Conservation (phyloP, 2,888 invertebrate genomes). For the Nomada fucata region DNA sequence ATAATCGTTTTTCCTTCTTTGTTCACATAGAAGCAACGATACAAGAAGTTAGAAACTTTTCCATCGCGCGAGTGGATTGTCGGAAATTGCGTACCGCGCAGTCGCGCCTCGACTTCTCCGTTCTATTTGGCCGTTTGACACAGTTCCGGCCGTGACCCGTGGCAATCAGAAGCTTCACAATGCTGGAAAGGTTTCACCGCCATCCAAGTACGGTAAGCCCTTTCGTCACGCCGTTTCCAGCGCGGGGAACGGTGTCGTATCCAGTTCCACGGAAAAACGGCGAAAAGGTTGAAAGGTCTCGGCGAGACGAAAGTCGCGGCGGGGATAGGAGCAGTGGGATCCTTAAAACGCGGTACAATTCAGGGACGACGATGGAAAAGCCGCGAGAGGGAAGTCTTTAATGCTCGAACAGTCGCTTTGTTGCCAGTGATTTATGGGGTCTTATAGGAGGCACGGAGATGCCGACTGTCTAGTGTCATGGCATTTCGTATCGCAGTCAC, state of each 20-base stretch:
- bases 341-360: slow-evolving; percentile 27
- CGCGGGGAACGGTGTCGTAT: not conserved
- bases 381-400: slow-evolving; percentile 54
- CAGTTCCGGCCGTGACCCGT: not conserved
- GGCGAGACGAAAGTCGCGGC: not conserved
- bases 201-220: slow-evolving; percentile 36
- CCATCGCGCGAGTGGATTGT: slow-evolving; percentile 34
- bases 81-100: slow-evolving; percentile 17
- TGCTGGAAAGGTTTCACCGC: not conserved
- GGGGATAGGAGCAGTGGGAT: slow-evolving; percentile 11
- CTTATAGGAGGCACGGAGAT: slow-evolving; percentile 61
- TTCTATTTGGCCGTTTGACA: not conserved
- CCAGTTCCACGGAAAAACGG: not conserved
- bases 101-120: not conserved
- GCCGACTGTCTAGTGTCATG: slow-evolving; percentile 68
- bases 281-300: not conserved
- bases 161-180: slow-evolving; percentile 9
- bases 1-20: not conserved
- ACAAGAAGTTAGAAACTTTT: slow-evolving; percentile 32
- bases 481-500: slow-evolving; percentile 70
- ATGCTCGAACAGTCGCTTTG: slow-evolving; percentile 69
- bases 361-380: slow-evolving; percentile 38
- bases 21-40: too few species aligned
- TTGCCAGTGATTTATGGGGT: slow-evolving; percentile 72
- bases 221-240: slow-evolving; percentile 5